Evolutionary conservation across 2,888 invertebrate species (phyloP), one percentile per base, ranked within the genome.

Genomic region (Drosophila lutescens): DNA sequence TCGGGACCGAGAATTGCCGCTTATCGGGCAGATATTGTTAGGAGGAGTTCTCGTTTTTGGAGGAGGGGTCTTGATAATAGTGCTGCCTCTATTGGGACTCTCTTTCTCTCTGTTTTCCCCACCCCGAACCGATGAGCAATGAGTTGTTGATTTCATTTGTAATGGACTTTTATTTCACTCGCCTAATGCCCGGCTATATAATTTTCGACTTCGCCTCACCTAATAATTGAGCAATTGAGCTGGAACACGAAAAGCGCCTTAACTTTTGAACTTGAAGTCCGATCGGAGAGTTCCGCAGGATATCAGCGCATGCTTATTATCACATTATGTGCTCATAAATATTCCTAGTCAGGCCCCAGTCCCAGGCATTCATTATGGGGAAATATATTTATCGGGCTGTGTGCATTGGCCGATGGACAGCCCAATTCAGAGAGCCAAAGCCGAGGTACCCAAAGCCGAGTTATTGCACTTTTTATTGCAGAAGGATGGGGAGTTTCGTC

Each of bases 71-170:
- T 51, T 76, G 77, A 70, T 81, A 62, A 80, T 84, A 79, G 68
- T 75, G 66, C 61, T 61, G 55, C 38, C 41, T 55, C 55, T 23
- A 69, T 73, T 72, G 79, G 66, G 34, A 47, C 55, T 54, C 49
- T 23, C 44, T 38, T 36, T 32, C 30, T 26, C 34, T 46, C 7
- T 32, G 0, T 26, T 23, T 20, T 10, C 32, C 34, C 40, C 49
- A 41, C 76, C 57, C 57, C 51, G 47, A 49, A 73, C 80, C 86
- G 80, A 85, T 87, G 86, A 85, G 89, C 86, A 86, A 89, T 86
- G 89, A 86, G 86, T 89, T 86, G 89, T 89, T 89, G 86, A 86
- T 86, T 87, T 77, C 86, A 86, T 86, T 86, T 86, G 89, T 85
- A 85, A 85, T 85, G 67, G 85, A 85, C 88, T 88, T 85, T 88